Base-by-base conservation (phyloP, 2,888 invertebrate species). In the Tenthredo amoena region DNA sequence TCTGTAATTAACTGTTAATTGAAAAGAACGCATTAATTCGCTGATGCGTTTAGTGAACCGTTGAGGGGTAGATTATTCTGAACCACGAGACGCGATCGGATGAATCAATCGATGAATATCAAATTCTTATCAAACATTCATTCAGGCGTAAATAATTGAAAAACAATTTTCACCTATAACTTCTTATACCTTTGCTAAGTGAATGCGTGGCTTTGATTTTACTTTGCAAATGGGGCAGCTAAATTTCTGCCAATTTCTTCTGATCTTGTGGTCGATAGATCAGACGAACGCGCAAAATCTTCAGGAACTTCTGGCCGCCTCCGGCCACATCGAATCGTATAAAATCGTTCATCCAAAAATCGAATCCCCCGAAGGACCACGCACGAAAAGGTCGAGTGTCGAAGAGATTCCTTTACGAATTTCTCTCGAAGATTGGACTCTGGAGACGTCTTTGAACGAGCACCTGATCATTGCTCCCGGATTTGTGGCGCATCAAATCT, bases 1-100 rank as follows among this genome's bases (percentile, higher is more conserved):
- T 89, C 87, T 87, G 89, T 90, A 91, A 91, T 92, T 91, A 87
- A 89, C 89, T 88, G 87, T 87, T 90, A 90, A 88, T 89, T 88
- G 87, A 86, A 84, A 84, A 85, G 21, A 65, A 15, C 31, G 86
- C 86, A 86, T 85, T 77, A 85, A 76, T 86, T 68, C 50, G 68
- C 83, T 50, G 85, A 68, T 87, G 84, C 87, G 87, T 85, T 86
- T 86, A 84, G 87, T 85, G 76, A 77, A 40, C 86, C 81, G 85
- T 84, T 82, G 84, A 85, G 86, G 84, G 81, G 84, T 74, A 84
- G 79, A 76, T 85, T 34, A 21, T 62, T 81, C 7, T 15, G 6
- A 34, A 34, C 15, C 31, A 3, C 18, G 1, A 68, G 21, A 26
- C 34, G 68, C 68, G 26, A 68, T 31, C 12, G 6, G 68, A 34